phyloP scores from a whole-genome alignment of 2,888 invertebrate species.

The Melolontha melolontha region DNA sequence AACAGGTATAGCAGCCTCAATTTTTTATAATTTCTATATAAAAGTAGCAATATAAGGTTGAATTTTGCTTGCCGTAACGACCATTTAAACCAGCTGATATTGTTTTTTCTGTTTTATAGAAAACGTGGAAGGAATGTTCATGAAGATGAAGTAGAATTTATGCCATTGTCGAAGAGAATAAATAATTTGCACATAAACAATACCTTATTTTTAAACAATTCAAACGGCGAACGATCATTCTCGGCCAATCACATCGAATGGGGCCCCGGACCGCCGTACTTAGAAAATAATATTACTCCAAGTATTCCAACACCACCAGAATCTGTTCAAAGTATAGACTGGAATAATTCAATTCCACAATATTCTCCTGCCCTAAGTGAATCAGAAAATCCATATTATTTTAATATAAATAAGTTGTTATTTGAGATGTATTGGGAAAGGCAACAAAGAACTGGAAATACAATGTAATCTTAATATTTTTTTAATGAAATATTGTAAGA shows the following conservation, averaged over 20 bases:
- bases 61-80: constrained; percentile 16
- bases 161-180: constrained; percentile 90
- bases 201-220: constrained; percentile 61
- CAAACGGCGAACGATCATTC: constrained; percentile 40
- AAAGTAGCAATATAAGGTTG: constrained; percentile 21
- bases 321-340: constrained; percentile 59
- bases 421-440: constrained; percentile 88
- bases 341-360: constrained; percentile 61
- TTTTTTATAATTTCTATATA: constrained; percentile 1
- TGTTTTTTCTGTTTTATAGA: constrained; percentile 66
- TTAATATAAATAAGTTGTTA: constrained; percentile 85
- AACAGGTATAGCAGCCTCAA: constrained; percentile 50
- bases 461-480: constrained; percentile 36
- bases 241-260: constrained; percentile 51
- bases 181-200: constrained; percentile 88
- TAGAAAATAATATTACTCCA: constrained; percentile 44
- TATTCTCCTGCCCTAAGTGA: constrained; percentile 84
- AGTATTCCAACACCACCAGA: constrained; percentile 59
- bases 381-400: constrained; percentile 86
- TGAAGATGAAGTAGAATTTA: constrained; percentile 83
- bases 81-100: constrained; percentile 41
- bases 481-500: constrained; percentile 20
- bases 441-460: constrained; percentile 74
- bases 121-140: constrained; percentile 78
- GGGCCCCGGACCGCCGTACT: constrained; percentile 59